These are phyloP conservation scores for Hippocampus mohnikei DNA, from an alignment of 2,113 vertebrate species.

Conservation along the genomic window DNA sequence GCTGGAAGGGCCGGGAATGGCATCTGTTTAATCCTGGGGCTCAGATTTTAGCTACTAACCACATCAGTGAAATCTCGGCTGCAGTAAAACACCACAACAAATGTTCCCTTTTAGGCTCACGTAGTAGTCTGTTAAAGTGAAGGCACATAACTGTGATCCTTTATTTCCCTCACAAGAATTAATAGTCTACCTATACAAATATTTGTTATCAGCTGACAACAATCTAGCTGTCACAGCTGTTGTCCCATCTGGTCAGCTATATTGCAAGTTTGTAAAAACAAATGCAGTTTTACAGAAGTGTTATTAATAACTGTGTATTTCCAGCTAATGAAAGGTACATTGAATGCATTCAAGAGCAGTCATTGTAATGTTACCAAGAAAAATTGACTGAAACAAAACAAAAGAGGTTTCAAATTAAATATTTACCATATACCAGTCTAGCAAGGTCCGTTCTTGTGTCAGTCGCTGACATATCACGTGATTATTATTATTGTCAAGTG, in stretches of 20 bases:
- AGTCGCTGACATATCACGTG: constrained; percentile 18
- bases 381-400: constrained; percentile 12
- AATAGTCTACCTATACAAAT: background rate
- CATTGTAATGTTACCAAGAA: background rate
- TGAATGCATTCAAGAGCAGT: background rate
- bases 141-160: constrained; percentile 27
- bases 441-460: constrained; percentile 2
- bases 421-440: constrained; percentile 19
- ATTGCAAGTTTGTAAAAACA: background rate
- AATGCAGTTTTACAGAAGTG: constrained; percentile 30
- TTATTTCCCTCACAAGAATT: background rate
- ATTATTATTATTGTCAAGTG: too few relatives aligned
- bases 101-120: constrained; percentile 29
- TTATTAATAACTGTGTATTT: constrained; percentile 6
- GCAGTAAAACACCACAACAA: constrained; percentile 58
- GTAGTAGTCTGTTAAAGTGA: constrained; percentile 1
- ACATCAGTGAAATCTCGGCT: constrained; percentile 52
- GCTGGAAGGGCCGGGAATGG: constrained; percentile 71
- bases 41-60: constrained; percentile 71
- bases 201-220: constrained; percentile 18
- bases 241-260: constrained; percentile 15
- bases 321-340: constrained; percentile 5
- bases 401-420: constrained; percentile 18
- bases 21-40: constrained; percentile 73
- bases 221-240: constrained; percentile 5